Percentiles rank a stretch among this genome's conserved stretches.
Evolutionary conservation across 1,140 invertebrate species (phyloP).

Genomic region (Drusus annulatus): DNA sequence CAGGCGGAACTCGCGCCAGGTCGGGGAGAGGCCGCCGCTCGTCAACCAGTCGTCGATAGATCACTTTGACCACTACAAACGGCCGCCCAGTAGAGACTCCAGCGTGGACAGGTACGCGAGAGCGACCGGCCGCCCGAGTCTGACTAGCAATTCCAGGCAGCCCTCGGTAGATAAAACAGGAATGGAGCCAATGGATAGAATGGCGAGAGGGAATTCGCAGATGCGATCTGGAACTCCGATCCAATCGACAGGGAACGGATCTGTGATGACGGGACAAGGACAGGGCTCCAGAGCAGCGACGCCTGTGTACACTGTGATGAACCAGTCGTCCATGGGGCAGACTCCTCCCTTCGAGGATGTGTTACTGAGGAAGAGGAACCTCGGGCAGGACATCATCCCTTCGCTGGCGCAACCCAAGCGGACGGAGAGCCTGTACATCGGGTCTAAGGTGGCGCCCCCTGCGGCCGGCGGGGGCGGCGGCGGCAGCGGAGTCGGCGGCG

Average conservation of each 20-base stretch:
- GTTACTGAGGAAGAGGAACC: constrained; percentile 81
- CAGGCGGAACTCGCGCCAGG: constrained; percentile 68
- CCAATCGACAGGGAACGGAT: constrained; percentile 62
- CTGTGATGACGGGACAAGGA: constrained; percentile 62
- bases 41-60: constrained; percentile 76
- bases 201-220: constrained; percentile 70
- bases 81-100: constrained; percentile 88
- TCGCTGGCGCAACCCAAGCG: constrained; percentile 88
- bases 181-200: constrained; percentile 64
- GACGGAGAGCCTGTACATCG: constrained; percentile 87
- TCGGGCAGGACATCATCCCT: constrained; percentile 90
- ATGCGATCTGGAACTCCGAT: constrained; percentile 71
- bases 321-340: constrained; percentile 42
- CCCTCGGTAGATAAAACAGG: constrained; percentile 78
- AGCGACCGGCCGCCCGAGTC: constrained; percentile 68
- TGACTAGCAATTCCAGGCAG: constrained; percentile 78
- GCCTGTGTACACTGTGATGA: constrained; percentile 53
- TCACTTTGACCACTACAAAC: constrained; percentile 93
- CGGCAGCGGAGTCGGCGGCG: constrained; percentile 67
- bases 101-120: constrained; percentile 87
- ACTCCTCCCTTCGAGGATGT: constrained; percentile 84
- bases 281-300: constrained; percentile 64
- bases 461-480: constrained; percentile 67
- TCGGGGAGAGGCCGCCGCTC: constrained; percentile 70
- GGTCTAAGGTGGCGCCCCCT: constrained; percentile 70